phyloP scores from a whole-genome alignment of 2,113 vertebrate species.

The Nyctereutes procyonoides region DNA sequence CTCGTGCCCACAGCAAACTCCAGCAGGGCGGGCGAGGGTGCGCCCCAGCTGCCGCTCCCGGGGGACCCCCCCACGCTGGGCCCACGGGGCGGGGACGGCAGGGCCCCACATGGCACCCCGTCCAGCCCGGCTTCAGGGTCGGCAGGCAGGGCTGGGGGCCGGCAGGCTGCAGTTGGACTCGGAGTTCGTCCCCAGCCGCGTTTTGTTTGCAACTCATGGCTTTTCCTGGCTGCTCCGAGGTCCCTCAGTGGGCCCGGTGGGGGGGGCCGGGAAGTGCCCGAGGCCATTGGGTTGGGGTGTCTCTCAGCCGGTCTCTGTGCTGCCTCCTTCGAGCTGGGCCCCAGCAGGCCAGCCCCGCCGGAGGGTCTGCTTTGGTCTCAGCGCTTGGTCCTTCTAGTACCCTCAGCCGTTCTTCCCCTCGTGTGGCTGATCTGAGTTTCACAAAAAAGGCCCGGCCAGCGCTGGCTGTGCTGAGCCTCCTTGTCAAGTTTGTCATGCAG shows the following conservation, averaged over 20 bases:
- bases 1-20: slow-evolving; percentile 87
- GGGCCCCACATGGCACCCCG: background rate
- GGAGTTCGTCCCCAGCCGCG: background rate
- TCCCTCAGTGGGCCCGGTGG: background rate
- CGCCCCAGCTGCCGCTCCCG: background rate
- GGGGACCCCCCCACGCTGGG: background rate
- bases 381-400: slow-evolving; percentile 61
- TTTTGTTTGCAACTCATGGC: slow-evolving; percentile 53
- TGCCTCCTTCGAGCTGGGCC: slow-evolving; percentile 30
- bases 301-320: slow-evolving; percentile 64
- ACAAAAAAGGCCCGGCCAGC: slow-evolving; percentile 73
- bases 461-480: slow-evolving; percentile 77
- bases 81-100: background rate
- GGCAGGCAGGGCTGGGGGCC: background rate
- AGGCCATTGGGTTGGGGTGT: background rate
- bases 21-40: slow-evolving; percentile 83
- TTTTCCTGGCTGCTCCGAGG: slow-evolving; percentile 68
- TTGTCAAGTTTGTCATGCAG: slow-evolving; percentile 81
- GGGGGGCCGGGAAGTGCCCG: background rate
- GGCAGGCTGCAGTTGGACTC: background rate
- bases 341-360: slow-evolving; percentile 66
- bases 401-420: slow-evolving; percentile 62
- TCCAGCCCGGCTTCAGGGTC: background rate
- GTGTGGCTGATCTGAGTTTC: slow-evolving; percentile 79
- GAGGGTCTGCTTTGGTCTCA: slow-evolving; percentile 75